phyloP scores from a whole-genome alignment of 2,888 invertebrate species.

The Bombyx huttoni region DNA sequence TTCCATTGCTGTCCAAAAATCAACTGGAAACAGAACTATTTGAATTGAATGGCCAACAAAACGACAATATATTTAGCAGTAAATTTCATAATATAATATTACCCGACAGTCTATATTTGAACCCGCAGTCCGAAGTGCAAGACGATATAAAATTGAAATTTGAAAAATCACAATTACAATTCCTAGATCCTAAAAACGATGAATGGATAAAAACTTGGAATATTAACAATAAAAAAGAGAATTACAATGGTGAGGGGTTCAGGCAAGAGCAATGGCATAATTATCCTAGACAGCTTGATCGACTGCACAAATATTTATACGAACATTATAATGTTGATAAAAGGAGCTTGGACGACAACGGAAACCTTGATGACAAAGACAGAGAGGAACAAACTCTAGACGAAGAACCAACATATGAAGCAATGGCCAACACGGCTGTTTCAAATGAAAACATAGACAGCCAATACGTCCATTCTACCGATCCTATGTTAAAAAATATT shows the following conservation, averaged over 20 bases:
- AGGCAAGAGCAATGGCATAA: conserved; percentile 58
- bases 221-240: conserved; percentile 26
- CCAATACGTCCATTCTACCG: conserved; percentile 12
- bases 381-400: conserved; percentile 10
- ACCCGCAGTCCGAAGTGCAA: conserved; percentile 16
- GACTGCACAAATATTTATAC: conserved; percentile 36
- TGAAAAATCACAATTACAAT: conserved; percentile 9
- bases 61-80: conserved; percentile 51
- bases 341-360: conserved; percentile 28
- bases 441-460: conserved; percentile 13
- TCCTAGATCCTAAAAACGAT: conserved; percentile 19
- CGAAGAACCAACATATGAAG: conserved; percentile 10
- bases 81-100: conserved; percentile 31
- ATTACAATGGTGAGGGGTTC: conserved; percentile 42
- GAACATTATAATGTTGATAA: conserved; percentile 22
- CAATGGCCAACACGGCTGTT: conserved; percentile 29
- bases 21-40: conserved; percentile 28
- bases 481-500: conserved; percentile 50
- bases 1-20: conserved; percentile 36
- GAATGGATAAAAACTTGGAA: conserved; percentile 21
- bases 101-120: conserved; percentile 37
- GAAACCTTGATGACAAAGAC: conserved; percentile 22
- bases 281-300: conserved; percentile 53
- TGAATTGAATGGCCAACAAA: conserved; percentile 29
- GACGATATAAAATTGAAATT: conserved; percentile 4